Evolutionary conservation across 2,797 vertebrate genomes (phyloP), one percentile per base, ranked within the genome.

Genomic region (Esox lucius): DNA sequence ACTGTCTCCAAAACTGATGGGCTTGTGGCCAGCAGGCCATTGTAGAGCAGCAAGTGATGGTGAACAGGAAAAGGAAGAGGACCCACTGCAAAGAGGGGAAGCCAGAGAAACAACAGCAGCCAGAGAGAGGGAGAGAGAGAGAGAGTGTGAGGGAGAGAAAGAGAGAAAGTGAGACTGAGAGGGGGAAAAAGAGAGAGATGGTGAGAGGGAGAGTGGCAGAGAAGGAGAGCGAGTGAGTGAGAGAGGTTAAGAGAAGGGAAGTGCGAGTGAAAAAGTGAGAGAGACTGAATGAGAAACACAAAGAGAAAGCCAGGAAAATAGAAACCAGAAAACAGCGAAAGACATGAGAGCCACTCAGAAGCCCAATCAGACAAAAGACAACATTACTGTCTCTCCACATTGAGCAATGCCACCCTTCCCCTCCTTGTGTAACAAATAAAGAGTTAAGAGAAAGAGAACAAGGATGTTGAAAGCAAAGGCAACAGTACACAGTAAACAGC

Each of bases 51-150:
- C 91, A 90, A 89, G 91, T 91, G 87, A 87, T 91, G 87, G 91
- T 87, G 93, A 88, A 94, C 95, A 97, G 96, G 95, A 97, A 96
- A 95, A 89, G 96, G 96, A 97, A 96, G 96, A 93, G 94, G 85
- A 94, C 91, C 91, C 91, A 92, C 87, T 92, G 93, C 95, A 95
- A 90, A 90, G 93, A 95, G 92, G 94, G 95, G 95, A 96, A 97
- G 92, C 87, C 80, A 90, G 93, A 91, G 93, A 91, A 94, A 95
- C 94, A 94, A 92, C 84, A 94, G 86, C 84, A 94, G 86, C 85
- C 46, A 75, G 84, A 81, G 76, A 75, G 81, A 16, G 72, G 72
- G 72, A 72, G 77, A 62, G 62, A 48, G 83, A 35, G 59, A 51
- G 49, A 70, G 28, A 64, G 24, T 35, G 86, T 84, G 87, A 90